A percentile compares a stretch with the other conserved stretches of the same genome.
Evolutionary conservation across 2,113 vertebrate species (phyloP).

Genomic region (Nettapus auritus): DNA sequence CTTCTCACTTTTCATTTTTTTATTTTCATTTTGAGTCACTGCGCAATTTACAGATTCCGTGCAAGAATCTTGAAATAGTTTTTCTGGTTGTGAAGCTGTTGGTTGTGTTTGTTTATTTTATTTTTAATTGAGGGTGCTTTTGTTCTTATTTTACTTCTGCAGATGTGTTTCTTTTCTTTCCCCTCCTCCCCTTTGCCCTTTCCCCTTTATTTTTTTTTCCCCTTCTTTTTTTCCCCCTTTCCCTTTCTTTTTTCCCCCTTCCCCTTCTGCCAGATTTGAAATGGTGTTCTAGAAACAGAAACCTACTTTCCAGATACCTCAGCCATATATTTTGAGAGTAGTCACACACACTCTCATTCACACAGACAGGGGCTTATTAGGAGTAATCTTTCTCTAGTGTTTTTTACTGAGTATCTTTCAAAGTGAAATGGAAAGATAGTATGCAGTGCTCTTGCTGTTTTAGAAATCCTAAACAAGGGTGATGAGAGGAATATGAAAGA

Average conservation of each 20-base stretch:
- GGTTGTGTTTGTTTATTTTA: background rate
- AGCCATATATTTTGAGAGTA: background rate
- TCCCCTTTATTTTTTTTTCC: background rate
- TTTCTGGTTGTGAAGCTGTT: background rate
- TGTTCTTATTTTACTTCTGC: background rate
- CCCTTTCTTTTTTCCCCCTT: background rate
- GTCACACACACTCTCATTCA: background rate
- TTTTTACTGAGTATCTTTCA: background rate
- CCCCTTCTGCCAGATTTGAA: background rate
- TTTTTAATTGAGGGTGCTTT: background rate
- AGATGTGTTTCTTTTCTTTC: background rate
- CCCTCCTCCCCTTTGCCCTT: background rate
- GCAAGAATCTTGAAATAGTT: background rate
- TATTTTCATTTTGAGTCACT: background rate
- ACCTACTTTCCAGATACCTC: background rate
- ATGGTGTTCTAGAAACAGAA: background rate
- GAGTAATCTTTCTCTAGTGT: background rate
- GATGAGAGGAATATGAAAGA: conserved; percentile 78
- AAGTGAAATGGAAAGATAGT: background rate
- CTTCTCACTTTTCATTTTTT: background rate
- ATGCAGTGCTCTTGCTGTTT: background rate
- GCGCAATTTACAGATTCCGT: background rate
- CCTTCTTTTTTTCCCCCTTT: background rate
- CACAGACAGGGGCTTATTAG: background rate
- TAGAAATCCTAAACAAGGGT: conserved; percentile 79